phyloP scores from a whole-genome alignment of 1,140 invertebrate genomes.

The Heliconius himera region DNA sequence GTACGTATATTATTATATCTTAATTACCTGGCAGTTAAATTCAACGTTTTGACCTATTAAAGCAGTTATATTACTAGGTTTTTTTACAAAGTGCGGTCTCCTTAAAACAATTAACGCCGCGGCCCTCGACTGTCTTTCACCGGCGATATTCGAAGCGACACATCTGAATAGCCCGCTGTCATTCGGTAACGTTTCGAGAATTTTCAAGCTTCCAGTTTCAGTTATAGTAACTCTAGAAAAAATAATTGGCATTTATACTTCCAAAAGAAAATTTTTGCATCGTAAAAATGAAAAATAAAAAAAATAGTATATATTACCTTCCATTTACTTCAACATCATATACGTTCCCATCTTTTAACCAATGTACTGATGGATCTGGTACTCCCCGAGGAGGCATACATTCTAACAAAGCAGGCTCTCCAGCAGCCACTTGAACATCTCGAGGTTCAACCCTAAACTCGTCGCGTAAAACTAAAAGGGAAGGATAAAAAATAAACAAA shows the following conservation, averaged over 20 bases:
- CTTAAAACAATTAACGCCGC: conserved; percentile 89
- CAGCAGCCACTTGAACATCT: conserved; percentile 88
- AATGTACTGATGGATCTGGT: conserved; percentile 90
- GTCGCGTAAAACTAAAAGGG: conserved; percentile 82
- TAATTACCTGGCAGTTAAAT: conserved; percentile 78
- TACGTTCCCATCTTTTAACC: conserved; percentile 91
- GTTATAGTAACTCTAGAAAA: conserved; percentile 80
- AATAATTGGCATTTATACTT: background rate
- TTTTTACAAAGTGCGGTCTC: conserved; percentile 78
- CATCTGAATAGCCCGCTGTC: conserved; percentile 95
- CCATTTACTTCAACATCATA: conserved; percentile 85
- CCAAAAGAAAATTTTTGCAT: too few relatives aligned
- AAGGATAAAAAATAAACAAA: conserved; percentile 18
- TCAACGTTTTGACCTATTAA: conserved; percentile 78
- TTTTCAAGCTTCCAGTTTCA: conserved; percentile 91
- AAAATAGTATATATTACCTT: conserved; percentile 70
- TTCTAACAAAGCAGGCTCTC: conserved; percentile 91
- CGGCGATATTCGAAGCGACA: conserved; percentile 92
- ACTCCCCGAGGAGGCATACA: conserved; percentile 92
- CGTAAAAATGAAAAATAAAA: too few relatives aligned
- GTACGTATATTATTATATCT: background rate
- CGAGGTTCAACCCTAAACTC: conserved; percentile 91
- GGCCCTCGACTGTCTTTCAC: conserved; percentile 87
- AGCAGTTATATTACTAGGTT: conserved; percentile 74
- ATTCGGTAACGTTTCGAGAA: conserved; percentile 89